phyloP scores from a whole-genome alignment of 2,797 vertebrate species.

The Menidia menidia region DNA sequence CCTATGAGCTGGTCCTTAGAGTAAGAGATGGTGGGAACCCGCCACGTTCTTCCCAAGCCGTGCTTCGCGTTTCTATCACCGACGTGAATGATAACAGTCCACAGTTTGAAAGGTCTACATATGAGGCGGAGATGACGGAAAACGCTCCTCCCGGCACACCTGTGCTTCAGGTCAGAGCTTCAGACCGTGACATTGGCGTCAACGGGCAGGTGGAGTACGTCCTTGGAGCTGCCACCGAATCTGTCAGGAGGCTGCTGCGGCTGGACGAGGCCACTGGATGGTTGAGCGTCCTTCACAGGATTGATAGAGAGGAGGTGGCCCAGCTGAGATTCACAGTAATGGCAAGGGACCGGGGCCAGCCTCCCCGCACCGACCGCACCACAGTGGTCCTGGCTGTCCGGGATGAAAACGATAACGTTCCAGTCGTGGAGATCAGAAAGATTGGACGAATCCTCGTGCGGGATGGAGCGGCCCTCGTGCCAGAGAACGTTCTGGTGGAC shows the following conservation, averaged over 20 bases:
- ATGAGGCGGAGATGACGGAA: conserved; percentile 94
- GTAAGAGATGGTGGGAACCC: conserved; percentile 94
- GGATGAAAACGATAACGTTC: conserved; percentile 96
- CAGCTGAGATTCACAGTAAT: conserved; percentile 93
- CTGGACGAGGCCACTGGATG: conserved; percentile 93
- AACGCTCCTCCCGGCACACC: conserved; percentile 95
- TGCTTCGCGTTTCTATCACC: conserved; percentile 95
- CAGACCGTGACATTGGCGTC: conserved; percentile 93
- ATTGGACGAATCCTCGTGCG: conserved; percentile 93
- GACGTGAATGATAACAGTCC: conserved; percentile 98
- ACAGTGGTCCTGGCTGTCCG: conserved; percentile 91
- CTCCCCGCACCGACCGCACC: conserved; percentile 93
- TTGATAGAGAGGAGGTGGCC: conserved; percentile 94
- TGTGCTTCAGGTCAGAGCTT: conserved; percentile 92
- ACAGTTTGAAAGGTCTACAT: conserved; percentile 92
- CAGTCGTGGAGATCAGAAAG: conserved; percentile 93
- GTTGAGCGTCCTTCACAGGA: conserved; percentile 94
- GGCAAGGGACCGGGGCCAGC: conserved; percentile 93
- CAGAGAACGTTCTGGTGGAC: conserved; percentile 94
- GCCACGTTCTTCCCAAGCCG: conserved; percentile 91
- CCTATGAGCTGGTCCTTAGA: conserved; percentile 92
- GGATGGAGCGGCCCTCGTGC: conserved; percentile 91
- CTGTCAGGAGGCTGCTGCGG: conserved; percentile 88
- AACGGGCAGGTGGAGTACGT: conserved; percentile 97
- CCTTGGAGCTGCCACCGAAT: conserved; percentile 93